These are phyloP conservation scores for Zaprionus ghesquierei DNA, from an alignment of 1,140 invertebrate species.

Conservation along the genomic window DNA sequence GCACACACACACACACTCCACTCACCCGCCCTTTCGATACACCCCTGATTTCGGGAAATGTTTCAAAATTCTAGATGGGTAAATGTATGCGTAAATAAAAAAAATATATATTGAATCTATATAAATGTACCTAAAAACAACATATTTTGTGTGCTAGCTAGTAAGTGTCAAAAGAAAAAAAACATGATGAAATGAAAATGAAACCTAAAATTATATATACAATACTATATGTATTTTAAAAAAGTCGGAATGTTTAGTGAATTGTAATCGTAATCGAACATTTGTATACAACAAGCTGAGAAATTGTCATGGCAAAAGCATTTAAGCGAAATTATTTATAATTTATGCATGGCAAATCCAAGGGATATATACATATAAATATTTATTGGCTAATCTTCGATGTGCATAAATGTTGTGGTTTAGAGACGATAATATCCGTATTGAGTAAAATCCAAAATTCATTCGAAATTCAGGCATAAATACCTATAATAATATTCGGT, in stretches of 20 bases:
- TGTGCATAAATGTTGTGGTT: constrained; percentile 79
- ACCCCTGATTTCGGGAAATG: constrained; percentile 27
- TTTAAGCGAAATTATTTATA: constrained; percentile 47
- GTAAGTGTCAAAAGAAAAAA: constrained; percentile 73
- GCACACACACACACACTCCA: constrained; percentile 17
- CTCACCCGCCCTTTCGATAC: constrained; percentile 44
- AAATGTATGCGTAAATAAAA: constrained; percentile 73
- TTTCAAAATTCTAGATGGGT: constrained; percentile 64
- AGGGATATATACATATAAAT: constrained; percentile 10
- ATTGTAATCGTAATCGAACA: constrained; percentile 52
- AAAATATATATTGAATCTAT: constrained; percentile 56
- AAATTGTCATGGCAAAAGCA: constrained; percentile 48
- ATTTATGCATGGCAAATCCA: constrained; percentile 38
- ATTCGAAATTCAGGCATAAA: constrained; percentile 36
- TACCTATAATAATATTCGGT: constrained; percentile 23
- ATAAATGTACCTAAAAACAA: constrained; percentile 79
- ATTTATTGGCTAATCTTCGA: constrained; percentile 66
- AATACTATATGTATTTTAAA: constrained; percentile 47
- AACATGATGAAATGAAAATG: constrained; percentile 7
- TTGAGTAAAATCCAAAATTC: constrained; percentile 46
- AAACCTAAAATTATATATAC: constrained; percentile 50
- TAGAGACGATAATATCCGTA: constrained; percentile 57
- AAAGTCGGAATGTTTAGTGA: constrained; percentile 65
- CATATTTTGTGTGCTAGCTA: constrained; percentile 81
- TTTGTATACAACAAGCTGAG: constrained; percentile 30